Conservation (phyloP, 1,140 invertebrate genomes). For the Orius laevigatus region DNA sequence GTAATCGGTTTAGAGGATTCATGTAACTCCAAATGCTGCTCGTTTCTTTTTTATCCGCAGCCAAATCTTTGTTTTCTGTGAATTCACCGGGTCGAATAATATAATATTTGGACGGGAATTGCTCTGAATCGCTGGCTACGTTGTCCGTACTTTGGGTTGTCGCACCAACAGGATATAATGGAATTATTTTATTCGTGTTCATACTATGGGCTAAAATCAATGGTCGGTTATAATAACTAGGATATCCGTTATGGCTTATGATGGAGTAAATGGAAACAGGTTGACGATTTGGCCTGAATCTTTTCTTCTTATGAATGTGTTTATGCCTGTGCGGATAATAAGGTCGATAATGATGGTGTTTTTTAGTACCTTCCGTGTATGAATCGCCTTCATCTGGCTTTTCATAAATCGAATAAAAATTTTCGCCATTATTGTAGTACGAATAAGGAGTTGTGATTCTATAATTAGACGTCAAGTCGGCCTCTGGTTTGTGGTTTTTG, state of each 20-base stretch:
- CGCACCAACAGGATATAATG: too few species aligned
- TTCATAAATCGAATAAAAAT: too few species aligned
- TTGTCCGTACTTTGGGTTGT: background rate
- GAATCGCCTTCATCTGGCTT: background rate
- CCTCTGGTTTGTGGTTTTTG: slow-evolving; percentile 3
- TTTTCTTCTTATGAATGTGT: background rate
- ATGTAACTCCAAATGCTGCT: slow-evolving; percentile 6
- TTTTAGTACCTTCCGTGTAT: background rate
- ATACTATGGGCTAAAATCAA: background rate
- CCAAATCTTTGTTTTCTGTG: slow-evolving; percentile 2
- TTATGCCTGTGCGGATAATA: background rate
- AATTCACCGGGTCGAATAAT: background rate
- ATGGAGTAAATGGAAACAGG: slow-evolving; percentile 3
- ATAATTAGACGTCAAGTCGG: background rate
- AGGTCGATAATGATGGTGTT: background rate
- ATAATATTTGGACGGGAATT: background rate
- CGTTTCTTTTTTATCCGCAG: slow-evolving; percentile 1
- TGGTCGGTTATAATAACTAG: background rate
- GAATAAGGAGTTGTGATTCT: background rate
- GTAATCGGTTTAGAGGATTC: slow-evolving; percentile 2
- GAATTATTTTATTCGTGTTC: background rate
- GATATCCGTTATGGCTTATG: background rate
- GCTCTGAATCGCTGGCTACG: background rate
- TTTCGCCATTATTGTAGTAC: background rate
- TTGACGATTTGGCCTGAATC: background rate